Percentiles rank a stretch among this genome's conserved stretches.
Evolutionary conservation across 2,113 vertebrate species (phyloP).

Genomic region (Galemys pyrenaicus): DNA sequence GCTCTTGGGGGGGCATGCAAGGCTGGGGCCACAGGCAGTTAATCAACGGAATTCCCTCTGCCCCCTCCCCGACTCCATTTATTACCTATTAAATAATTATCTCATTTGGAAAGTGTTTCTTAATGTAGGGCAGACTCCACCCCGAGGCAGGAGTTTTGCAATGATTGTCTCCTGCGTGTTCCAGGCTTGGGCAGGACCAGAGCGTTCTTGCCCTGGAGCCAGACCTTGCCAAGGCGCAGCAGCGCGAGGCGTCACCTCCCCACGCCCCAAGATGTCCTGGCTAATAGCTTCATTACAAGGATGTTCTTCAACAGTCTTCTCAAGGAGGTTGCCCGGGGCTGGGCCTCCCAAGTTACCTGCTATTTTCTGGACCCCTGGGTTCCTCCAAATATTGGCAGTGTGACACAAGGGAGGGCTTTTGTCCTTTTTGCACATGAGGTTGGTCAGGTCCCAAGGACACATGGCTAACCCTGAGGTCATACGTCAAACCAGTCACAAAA

Average conservation of each 20-base stretch:
- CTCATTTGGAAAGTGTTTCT: constrained; percentile 78
- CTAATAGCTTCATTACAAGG: constrained; percentile 44
- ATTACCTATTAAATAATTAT: constrained; percentile 81
- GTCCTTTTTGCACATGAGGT: not conserved
- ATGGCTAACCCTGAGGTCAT: not conserved
- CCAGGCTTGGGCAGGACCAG: constrained; percentile 3
- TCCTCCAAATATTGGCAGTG: not conserved
- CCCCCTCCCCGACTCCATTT: constrained; percentile 53
- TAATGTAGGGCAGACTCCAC: constrained; percentile 69
- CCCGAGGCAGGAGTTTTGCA: constrained; percentile 71
- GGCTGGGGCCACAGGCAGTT: constrained; percentile 42
- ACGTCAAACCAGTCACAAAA: not conserved
- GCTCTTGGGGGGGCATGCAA: not conserved
- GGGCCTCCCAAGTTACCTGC: not conserved
- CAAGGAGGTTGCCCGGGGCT: not conserved
- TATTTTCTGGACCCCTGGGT: not conserved
- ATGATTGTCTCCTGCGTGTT: constrained; percentile 38
- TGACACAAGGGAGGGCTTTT: not conserved
- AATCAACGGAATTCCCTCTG: constrained; percentile 61
- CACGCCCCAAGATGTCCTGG: not conserved
- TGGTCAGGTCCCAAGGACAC: not conserved
- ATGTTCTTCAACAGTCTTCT: constrained; percentile 15
- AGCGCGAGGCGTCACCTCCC: not conserved
- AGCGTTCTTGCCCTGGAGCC: not conserved
- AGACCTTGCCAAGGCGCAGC: not conserved